These are phyloP conservation scores for Ephialtes manifestator DNA, from an alignment of 2,888 invertebrate species.

Conservation along the genomic window DNA sequence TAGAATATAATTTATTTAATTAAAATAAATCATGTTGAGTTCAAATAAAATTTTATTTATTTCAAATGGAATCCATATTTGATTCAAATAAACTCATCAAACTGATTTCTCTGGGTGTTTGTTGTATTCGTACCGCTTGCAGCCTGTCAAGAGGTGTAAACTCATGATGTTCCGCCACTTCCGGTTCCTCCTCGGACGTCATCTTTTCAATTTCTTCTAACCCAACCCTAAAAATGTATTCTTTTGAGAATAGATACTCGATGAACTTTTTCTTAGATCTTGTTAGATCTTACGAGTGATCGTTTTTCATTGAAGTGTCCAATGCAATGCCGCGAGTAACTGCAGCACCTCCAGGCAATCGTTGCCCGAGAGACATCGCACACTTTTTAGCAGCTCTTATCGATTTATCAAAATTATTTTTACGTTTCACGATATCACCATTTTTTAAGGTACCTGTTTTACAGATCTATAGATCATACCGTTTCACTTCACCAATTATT, in stretches of 20 bases:
- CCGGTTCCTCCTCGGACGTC: constrained; percentile 77
- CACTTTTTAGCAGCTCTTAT: constrained; percentile 42
- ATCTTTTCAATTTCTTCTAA: constrained; percentile 80
- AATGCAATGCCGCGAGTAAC: constrained; percentile 75
- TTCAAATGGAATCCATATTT: too few relatives aligned
- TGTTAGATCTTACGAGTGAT: constrained; percentile 72
- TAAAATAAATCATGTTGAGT: too few relatives aligned
- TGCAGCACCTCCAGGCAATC: constrained; percentile 77
- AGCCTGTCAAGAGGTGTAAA: constrained; percentile 75
- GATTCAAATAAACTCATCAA: too few relatives aligned
- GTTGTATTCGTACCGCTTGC: constrained; percentile 68
- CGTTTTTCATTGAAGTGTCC: constrained; percentile 70
- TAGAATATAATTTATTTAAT: too few relatives aligned
- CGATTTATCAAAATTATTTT: constrained; percentile 21
- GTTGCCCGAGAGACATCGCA: constrained; percentile 77
- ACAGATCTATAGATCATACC: background rate
- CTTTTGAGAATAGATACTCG: background rate
- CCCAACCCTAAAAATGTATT: constrained; percentile 54
- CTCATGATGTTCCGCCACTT: constrained; percentile 54
- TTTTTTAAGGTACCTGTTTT: constrained; percentile 13
- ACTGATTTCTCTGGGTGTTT: too few relatives aligned
- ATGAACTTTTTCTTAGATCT: background rate
- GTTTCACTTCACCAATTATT: constrained; percentile 17
- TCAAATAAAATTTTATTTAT: too few relatives aligned
- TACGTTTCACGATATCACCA: constrained; percentile 39